phyloP scores from a whole-genome alignment of 2,797 vertebrate species.

The Pipistrellus pygmaeus region DNA sequence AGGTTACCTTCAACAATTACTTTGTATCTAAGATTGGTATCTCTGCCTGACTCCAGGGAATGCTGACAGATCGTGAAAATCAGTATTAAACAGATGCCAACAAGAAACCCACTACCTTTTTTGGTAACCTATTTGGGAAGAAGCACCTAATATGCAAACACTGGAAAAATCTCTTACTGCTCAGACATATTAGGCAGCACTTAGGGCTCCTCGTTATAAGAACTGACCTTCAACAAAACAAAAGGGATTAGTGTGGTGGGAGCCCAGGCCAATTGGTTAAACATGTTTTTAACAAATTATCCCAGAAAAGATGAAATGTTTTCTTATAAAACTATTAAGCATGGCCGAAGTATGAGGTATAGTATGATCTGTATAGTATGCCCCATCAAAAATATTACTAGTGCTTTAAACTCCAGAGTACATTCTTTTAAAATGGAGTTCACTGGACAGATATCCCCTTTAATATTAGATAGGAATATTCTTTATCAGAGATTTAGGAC shows the following conservation, averaged over 20 bases:
- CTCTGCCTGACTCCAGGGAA: background rate
- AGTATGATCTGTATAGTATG: conserved; percentile 84
- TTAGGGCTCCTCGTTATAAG: conserved; percentile 49
- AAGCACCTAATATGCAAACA: background rate
- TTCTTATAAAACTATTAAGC: conserved; percentile 85
- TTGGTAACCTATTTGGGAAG: background rate
- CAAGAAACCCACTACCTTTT: background rate
- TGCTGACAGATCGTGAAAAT: background rate
- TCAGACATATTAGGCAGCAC: conserved; percentile 75
- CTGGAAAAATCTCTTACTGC: background rate
- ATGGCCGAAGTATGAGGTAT: conserved; percentile 88
- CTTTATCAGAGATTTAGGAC: conserved; percentile 85
- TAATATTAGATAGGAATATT: conserved; percentile 80
- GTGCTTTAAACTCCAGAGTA: conserved; percentile 86
- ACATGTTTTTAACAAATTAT: conserved; percentile 49
- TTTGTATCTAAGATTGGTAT: background rate
- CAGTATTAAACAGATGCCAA: conserved; percentile 34
- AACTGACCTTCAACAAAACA: conserved; percentile 61
- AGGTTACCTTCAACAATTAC: background rate
- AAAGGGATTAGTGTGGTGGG: background rate
- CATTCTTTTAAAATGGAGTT: conserved; percentile 77
- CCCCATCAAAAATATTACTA: conserved; percentile 85
- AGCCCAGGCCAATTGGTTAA: conserved; percentile 63
- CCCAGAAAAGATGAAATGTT: conserved; percentile 82
- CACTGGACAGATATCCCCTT: conserved; percentile 85